A percentile compares a stretch with the other conserved stretches of the same genome.
phyloP scores from a whole-genome alignment of 2,113 vertebrate genomes.

The Cathartes aura region DNA sequence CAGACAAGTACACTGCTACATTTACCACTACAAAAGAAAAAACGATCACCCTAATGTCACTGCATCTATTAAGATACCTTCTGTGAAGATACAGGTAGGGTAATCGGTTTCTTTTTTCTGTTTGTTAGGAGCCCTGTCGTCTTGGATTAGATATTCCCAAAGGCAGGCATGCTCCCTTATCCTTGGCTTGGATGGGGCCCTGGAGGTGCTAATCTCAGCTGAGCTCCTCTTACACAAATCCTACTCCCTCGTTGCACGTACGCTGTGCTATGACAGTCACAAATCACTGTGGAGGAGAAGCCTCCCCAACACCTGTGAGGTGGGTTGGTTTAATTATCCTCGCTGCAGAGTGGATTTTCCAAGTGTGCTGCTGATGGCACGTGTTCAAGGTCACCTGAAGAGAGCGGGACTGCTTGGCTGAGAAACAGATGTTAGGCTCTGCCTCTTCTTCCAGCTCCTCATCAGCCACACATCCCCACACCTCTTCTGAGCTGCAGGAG shows the following conservation, averaged over 20 bases:
- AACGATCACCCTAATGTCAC: background rate
- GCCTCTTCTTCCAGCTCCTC: background rate
- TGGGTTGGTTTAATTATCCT: background rate
- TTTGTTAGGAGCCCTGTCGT: background rate
- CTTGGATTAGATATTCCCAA: background rate
- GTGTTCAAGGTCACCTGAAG: background rate
- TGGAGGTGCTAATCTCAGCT: background rate
- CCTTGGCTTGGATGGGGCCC: background rate
- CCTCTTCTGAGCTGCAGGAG: background rate
- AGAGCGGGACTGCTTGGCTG: background rate
- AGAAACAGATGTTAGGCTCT: background rate
- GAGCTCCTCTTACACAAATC: background rate
- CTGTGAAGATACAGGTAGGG: background rate
- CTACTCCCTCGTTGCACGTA: fast-evolving
- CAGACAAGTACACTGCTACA: background rate
- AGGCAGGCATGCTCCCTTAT: background rate
- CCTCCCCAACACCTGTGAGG: slow-evolving; percentile 42
- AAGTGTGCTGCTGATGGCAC: background rate
- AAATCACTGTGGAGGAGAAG: background rate
- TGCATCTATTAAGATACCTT: background rate
- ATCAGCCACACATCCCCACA: background rate
- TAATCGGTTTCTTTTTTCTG: background rate
- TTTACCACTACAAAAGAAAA: background rate
- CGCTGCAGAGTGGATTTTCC: background rate
- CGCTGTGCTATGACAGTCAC: background rate